Percentiles rank a stretch among this genome's conserved stretches.
Conservation (phyloP, 2,113 vertebrate species). For the Cyprinus carpio region DNA sequence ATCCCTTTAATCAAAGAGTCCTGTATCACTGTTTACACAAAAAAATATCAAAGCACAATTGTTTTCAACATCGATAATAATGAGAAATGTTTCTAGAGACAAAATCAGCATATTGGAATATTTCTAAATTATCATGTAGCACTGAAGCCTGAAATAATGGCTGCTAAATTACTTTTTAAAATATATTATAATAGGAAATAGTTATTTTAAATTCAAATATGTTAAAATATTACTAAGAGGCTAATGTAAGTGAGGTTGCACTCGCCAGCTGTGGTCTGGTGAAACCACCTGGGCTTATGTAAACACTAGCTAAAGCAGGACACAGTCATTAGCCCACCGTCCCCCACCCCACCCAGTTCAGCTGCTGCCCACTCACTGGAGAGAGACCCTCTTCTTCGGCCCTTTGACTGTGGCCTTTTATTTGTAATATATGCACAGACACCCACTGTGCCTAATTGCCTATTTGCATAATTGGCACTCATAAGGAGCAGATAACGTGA, state of each 20-base stretch:
- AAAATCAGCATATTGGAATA: too few species aligned
- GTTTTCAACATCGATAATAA: too few species aligned
- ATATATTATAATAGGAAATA: too few species aligned
- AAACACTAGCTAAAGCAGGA: background rate
- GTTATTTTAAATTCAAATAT: too few species aligned
- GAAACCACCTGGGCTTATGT: conserved; percentile 2
- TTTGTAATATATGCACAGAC: conserved; percentile 54
- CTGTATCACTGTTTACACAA: too few species aligned
- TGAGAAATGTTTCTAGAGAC: too few species aligned
- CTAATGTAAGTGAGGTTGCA: background rate
- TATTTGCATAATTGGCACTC: conserved; percentile 52
- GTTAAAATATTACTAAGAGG: background rate
- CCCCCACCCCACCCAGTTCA: conserved; percentile 34
- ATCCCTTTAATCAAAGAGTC: too few species aligned
- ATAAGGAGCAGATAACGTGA: conserved; percentile 44
- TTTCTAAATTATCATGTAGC: too few species aligned
- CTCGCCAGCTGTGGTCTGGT: background rate
- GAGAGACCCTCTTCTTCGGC: conserved; percentile 32
- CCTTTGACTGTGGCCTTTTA: conserved; percentile 45
- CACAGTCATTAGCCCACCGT: background rate
- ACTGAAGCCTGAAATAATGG: too few species aligned
- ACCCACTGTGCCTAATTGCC: conserved; percentile 57
- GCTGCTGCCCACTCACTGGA: conserved; percentile 31
- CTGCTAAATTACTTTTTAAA: too few species aligned
- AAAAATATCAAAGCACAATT: too few species aligned